Evolutionary conservation across 2,113 vertebrate genomes (phyloP).

Genomic region (Callorhinus ursinus): DNA sequence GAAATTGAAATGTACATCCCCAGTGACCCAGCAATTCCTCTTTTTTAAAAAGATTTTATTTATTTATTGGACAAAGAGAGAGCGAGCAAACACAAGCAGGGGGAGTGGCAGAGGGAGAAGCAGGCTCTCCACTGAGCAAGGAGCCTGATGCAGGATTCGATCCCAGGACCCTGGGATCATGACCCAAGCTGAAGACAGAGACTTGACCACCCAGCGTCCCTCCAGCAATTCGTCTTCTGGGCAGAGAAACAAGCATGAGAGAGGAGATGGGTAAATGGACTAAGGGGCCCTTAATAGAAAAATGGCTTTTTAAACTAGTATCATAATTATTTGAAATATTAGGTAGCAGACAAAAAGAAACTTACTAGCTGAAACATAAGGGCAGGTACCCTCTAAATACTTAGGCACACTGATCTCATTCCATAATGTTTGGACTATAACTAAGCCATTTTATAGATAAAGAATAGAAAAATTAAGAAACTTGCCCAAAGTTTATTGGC

Average conservation of each 20-base stretch:
- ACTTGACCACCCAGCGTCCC: too few species aligned
- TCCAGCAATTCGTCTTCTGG: neutral
- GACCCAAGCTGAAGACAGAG: too few species aligned
- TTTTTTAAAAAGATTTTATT: too few species aligned
- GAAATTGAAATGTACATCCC: neutral
- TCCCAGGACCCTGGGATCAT: too few species aligned
- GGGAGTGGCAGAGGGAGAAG: too few species aligned
- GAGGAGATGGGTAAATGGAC: neutral
- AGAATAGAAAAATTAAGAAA: neutral
- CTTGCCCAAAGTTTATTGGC: neutral
- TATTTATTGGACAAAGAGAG: too few species aligned
- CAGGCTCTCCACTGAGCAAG: too few species aligned
- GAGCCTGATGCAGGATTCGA: too few species aligned
- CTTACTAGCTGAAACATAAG: neutral
- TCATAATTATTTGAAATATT: neutral
- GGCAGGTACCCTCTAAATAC: neutral
- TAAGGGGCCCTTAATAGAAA: neutral
- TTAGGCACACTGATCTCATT: neutral
- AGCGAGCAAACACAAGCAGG: too few species aligned
- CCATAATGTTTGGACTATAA: neutral
- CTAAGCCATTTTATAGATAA: neutral
- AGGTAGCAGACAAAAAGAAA: neutral
- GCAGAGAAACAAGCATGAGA: neutral
- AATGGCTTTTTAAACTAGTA: neutral
- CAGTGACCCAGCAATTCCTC: neutral